phyloP scores from a whole-genome alignment of 2,113 vertebrate genomes.

The Axis porcinus region DNA sequence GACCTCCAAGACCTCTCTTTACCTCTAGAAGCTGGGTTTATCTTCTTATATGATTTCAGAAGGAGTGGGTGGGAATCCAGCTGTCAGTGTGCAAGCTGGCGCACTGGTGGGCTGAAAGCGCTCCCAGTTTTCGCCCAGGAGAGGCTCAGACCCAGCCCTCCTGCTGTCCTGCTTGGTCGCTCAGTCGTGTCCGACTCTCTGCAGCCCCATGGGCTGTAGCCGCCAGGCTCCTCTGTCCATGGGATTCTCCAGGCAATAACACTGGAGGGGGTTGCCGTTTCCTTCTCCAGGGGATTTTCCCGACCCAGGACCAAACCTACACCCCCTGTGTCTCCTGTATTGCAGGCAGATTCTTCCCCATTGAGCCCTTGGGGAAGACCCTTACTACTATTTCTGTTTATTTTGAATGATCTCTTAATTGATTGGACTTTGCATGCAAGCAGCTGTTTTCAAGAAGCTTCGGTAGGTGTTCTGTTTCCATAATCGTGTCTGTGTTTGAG shows the following conservation, averaged over 20 bases:
- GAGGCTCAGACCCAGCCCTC: not conserved
- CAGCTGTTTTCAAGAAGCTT: not conserved
- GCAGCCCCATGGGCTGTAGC: not conserved
- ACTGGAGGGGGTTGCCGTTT: not conserved
- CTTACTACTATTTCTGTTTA: not conserved
- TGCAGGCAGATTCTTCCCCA: not conserved
- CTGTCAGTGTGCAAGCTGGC: not conserved
- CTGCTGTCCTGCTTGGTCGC: not conserved
- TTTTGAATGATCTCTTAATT: not conserved
- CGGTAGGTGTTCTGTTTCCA: not conserved
- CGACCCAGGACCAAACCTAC: not conserved
- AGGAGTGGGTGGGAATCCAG: not conserved
- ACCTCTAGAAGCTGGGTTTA: not conserved
- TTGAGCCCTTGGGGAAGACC: not conserved
- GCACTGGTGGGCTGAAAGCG: not conserved
- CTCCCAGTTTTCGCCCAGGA: not conserved
- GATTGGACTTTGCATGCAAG: not conserved
- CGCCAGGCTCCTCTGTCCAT: not conserved
- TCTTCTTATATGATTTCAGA: not conserved
- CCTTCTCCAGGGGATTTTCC: not conserved
- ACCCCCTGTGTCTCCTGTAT: not conserved
- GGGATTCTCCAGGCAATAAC: not conserved
- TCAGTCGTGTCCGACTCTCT: not conserved
- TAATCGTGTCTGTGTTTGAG: not conserved
- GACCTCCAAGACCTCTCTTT: too few species aligned